phyloP scores from a whole-genome alignment of 2,797 vertebrate genomes.

The Poecilia velifera region DNA sequence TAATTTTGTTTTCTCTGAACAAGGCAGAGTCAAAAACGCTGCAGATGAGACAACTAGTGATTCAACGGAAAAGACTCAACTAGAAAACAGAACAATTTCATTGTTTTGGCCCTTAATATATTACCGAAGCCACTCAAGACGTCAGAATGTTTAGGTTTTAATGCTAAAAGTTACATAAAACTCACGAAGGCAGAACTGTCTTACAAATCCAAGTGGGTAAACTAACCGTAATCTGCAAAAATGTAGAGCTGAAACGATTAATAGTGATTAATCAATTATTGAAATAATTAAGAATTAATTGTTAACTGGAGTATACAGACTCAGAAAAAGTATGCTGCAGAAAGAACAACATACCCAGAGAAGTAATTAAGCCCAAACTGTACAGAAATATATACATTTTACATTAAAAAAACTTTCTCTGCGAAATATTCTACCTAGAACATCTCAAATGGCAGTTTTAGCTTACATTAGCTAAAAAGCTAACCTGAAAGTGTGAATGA shows the following conservation, averaged over 20 bases:
- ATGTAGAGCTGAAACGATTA: not conserved
- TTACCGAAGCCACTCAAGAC: not conserved
- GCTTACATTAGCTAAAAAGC: no score
- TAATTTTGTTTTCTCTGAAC: conserved; percentile 4
- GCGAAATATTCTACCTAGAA: no score
- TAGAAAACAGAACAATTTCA: not conserved
- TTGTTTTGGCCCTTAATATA: not conserved
- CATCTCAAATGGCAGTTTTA: no score
- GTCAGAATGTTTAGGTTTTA: not conserved
- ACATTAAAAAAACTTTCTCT: no score
- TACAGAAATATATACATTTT: no score
- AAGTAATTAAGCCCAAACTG: no score
- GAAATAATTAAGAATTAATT: no score
- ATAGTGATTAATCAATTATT: no score
- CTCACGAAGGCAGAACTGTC: not conserved
- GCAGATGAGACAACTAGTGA: not conserved
- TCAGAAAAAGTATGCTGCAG: no score
- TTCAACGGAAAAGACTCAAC: not conserved
- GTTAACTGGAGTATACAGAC: no score
- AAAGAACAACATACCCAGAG: no score
- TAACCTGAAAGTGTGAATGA: no score
- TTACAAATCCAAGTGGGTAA: not conserved
- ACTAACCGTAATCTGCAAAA: not conserved
- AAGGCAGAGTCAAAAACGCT: not conserved
- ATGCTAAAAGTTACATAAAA: not conserved